Conservation (phyloP, 2,888 invertebrate genomes). For the Pristionchus entomophagus region DNA sequence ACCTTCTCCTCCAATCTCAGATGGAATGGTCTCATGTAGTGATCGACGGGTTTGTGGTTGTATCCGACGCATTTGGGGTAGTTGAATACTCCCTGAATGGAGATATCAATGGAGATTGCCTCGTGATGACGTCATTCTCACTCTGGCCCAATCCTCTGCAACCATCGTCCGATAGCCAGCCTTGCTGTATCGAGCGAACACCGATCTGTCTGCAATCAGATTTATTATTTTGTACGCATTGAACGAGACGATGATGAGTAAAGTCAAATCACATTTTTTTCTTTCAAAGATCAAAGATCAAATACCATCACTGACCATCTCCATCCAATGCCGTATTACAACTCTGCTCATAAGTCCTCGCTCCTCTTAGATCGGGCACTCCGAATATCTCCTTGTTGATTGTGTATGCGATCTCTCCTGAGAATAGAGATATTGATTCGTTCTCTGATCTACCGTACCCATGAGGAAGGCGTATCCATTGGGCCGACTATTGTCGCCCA, state of each 20-base stretch:
- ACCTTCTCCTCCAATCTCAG: conserved; percentile 36
- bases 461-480: conserved; percentile 46
- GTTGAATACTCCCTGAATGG: conserved; percentile 42
- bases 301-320: neutral
- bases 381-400: conserved; percentile 43
- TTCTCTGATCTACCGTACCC: neutral
- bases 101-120: no score
- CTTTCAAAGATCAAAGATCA: neutral
- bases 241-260: neutral
- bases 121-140: neutral
- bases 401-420: conserved; percentile 27
- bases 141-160: conserved; percentile 41
- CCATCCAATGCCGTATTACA: conserved; percentile 14
- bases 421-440: neutral
- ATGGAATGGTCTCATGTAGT: conserved; percentile 46
- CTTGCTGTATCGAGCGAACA: conserved; percentile 24
- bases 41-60: conserved; percentile 40
- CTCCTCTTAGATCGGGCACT: neutral
- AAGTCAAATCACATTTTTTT: no score
- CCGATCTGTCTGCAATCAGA: neutral
- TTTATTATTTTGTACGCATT: neutral
- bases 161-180: conserved; percentile 39
- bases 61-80: conserved; percentile 44
- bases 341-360: neutral
- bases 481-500: conserved; percentile 46